A percentile compares a stretch with the other conserved stretches of the same genome.
These are phyloP conservation scores for Crypturellus undulatus DNA, from an alignment of 2,113 vertebrate species.

Conservation along the genomic window DNA sequence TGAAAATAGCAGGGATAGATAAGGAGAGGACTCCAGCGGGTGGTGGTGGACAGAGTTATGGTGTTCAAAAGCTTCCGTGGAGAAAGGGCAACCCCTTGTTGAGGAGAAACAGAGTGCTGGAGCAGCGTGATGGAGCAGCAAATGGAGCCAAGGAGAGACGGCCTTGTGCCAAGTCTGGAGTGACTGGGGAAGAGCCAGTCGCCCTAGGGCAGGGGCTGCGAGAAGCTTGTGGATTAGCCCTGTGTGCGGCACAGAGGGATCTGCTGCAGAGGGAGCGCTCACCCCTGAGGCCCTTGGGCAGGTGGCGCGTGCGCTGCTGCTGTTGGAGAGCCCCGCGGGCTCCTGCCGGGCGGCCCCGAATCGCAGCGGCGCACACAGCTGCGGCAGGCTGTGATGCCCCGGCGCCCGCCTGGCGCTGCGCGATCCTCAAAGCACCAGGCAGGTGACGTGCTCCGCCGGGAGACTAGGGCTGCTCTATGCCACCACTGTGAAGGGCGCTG, in stretches of 20 bases:
- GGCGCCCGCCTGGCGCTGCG: neutral
- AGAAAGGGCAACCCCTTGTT: neutral
- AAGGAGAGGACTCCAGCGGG: neutral
- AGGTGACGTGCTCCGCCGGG: neutral
- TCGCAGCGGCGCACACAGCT: neutral
- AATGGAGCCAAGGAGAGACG: neutral
- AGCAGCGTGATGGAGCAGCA: neutral
- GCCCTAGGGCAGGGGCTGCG: neutral
- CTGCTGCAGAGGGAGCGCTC: neutral
- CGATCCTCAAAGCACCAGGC: neutral
- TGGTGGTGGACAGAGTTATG: neutral
- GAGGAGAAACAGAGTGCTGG: neutral
- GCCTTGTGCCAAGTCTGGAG: neutral
- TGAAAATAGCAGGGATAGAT: neutral
- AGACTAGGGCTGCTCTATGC: neutral
- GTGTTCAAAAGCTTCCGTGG: neutral
- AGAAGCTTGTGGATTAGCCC: neutral
- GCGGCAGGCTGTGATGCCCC: rapidly evolving
- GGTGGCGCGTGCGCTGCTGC: neutral
- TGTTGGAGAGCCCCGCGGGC: neutral
- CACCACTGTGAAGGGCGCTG: neutral
- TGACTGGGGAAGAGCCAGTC: neutral
- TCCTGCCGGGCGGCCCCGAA: neutral
- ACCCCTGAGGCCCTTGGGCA: neutral
- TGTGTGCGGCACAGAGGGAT: neutral